Evolutionary conservation across 2,113 vertebrate species (phyloP), one percentile per base, ranked within the genome.

Genomic region (Macrotis lagotis): DNA sequence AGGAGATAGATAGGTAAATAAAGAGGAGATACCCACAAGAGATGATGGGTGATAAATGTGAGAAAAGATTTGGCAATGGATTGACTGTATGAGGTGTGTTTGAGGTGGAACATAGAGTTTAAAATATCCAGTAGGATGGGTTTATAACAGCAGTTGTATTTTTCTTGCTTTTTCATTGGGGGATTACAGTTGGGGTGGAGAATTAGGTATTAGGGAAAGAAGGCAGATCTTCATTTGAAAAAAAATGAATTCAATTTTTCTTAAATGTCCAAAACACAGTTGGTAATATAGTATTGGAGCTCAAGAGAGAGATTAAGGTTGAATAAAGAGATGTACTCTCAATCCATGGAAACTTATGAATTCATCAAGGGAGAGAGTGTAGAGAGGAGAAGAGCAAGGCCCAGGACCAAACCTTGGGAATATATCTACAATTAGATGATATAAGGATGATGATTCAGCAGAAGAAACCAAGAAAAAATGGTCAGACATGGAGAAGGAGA

Each of bases 131-230:
- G 8, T n/a, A n/a, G 59, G 31, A 3, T n/a, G 44, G 1, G n/a
- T 83, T 83, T 83, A 22, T 74, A 83, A 83, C n/a, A 19, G 37
- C 37, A 16, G 5, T 74, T n/a, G 14, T 74, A 2, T n/a, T 74
- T 74, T 44, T 5, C 59, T 74, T 74, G 59, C 37, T n/a, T n/a
- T 74, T 74, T 74, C 66, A 74, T 2, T 44, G 37, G 1, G 31
- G 31, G 14, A 14, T 4, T 0, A 37, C 31, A 26, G 31, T 2
- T 2, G 26, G 12, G 0, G 14, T 2, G 0, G 37, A 83, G 5
- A 83, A n/a, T 37, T 44, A 83, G 19, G 6, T 74, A 16, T 44
- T 16, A n/a, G 6, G 66, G n/a, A 44, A 83, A 83, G n/a, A 83
- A 83, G 37, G 26, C 66, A 83, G 66, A 44, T 22, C n/a, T n/a